Conservation (phyloP, 1,140 invertebrate genomes). For the Caerostris darwini region DNA sequence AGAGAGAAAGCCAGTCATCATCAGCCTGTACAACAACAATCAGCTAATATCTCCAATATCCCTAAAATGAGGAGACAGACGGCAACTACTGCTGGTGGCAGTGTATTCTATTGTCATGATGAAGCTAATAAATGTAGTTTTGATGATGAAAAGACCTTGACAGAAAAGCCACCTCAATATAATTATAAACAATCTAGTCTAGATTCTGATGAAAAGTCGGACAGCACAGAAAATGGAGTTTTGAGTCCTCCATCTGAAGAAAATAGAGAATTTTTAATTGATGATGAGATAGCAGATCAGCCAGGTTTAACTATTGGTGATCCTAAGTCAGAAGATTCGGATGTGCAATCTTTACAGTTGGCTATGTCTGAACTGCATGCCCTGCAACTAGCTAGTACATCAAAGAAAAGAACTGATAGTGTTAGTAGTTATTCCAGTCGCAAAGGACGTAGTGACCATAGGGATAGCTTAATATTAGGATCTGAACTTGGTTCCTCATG, state of each 20-base stretch:
- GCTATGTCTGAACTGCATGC: slow-evolving; percentile 73
- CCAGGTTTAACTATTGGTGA: slow-evolving; percentile 86
- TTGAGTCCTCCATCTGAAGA: slow-evolving; percentile 80
- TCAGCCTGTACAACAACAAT: neutral
- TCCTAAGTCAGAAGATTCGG: slow-evolving; percentile 53
- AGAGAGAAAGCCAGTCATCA: slow-evolving; percentile 10
- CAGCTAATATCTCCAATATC: slow-evolving; percentile 37
- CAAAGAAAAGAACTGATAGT: slow-evolving; percentile 67
- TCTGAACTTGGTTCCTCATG: slow-evolving; percentile 79
- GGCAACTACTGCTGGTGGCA: neutral
- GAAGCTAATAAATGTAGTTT: neutral
- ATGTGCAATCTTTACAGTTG: slow-evolving; percentile 68
- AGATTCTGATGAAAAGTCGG: slow-evolving; percentile 75
- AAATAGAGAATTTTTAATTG: slow-evolving; percentile 89
- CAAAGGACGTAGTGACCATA: slow-evolving; percentile 47
- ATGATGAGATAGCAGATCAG: slow-evolving; percentile 95
- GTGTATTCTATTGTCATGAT: slow-evolving; percentile 51
- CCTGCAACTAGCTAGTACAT: slow-evolving; percentile 63
- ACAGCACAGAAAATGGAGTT: slow-evolving; percentile 64
- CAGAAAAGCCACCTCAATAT: slow-evolving; percentile 25
- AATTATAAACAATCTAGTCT: slow-evolving; percentile 66
- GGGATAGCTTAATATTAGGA: slow-evolving; percentile 62
- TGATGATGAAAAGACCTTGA: slow-evolving; percentile 51
- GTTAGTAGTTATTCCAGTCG: slow-evolving; percentile 54
- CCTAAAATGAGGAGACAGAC: slow-evolving; percentile 64